Evolutionary conservation across 2,888 invertebrate genomes (phyloP), one percentile per base, ranked within the genome.

Genomic region (Drosophila mimetica): DNA sequence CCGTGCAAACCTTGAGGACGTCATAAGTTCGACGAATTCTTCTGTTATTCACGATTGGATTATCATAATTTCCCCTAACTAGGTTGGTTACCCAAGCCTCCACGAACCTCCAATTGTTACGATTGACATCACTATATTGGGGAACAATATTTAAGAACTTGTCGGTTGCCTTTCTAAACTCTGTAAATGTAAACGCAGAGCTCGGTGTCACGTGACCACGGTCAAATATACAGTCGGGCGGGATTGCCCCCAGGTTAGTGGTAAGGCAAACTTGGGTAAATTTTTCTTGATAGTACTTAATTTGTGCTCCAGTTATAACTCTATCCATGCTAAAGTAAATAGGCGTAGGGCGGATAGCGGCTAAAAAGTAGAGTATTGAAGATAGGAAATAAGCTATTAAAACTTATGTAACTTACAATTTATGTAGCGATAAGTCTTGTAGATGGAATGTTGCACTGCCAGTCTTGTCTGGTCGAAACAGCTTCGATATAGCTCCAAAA

Each of bases 51-150:
- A n/a, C n/a, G n/a, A n/a, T n/a, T n/a, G 13, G 25, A 1, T 7
- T 0, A 25, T 42, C 41, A 20, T 41, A 20, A 7, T 13, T 1
- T 25, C 25, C 25, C 9, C 6, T 13, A 4, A 14, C 13, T 0
- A 77, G 25, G 1, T 44, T 65, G 3, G 66, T 75, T 5, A 92
- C 89, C 74, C 90, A 90, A 1, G 42, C 64, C 84, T 94, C 94
- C n/a, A 93, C 80, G 1, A 69, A 64, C 37, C 92, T 89, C 94
- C 94, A 94, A 76, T 94, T 94, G 9, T 92, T 91, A 0, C 89
- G 92, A 77, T 94, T 94, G 73, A 94, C 93, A 1, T 89, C 89
- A 51, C 91, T 89, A 91, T 93, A 93, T 70, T 93, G 93, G 0
- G 93, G 93, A 0, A 92, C 92, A 0, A 89, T 90, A 76, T 93